Base-by-base conservation (phyloP, 2,888 invertebrate species). In the Pristionchus maxplancki region DNA sequence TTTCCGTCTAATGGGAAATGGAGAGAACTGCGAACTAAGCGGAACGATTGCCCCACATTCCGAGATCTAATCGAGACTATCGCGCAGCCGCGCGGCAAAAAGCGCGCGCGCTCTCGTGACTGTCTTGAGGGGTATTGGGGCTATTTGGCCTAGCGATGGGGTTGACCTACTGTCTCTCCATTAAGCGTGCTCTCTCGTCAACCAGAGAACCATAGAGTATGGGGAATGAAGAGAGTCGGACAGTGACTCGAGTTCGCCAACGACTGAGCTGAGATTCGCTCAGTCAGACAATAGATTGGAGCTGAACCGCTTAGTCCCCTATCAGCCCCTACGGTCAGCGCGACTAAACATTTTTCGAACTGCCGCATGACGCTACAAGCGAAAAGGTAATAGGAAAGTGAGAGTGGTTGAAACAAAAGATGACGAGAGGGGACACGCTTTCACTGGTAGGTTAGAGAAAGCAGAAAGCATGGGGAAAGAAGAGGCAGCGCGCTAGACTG, bases 261-360 rank as follows among this genome's bases (percentile, higher is more conserved):
- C 31, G 67, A 6, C n/a, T 4, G 28, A 50, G 9, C 17, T 1
- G 28, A 17, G 67, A 34, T 67, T 67, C 58, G n/a, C 58, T n/a
- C 24, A 15, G 20, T 20, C 50, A 50, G 50, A 50, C 50, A 20
- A n/a, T 3, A 2, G 24, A n/a, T 2, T 5, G 9, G 3, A 9
- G 58, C 48, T 40, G 78, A 78, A 78, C 78, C 78, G 78, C n/a
- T 78, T 78, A 44, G 44, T 11, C n/a, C 40, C 44, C 78, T 24
- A 17, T 24, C 15, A 3, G 24, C 58, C 58, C 58, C 58, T 58
- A 58, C n/a, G 24, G 44, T 13, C 44, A 28, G 37, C 6, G n/a
- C 28, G n/a, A 78, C 44, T 78, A 78, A 78, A 48, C 78, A 78
- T 44, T 78, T 78, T 78, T 78, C 44, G 78, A 78, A 78, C 78